These are phyloP conservation scores for Carcina quercana DNA, from an alignment of 2,888 invertebrate genomes.

Conservation along the genomic window DNA sequence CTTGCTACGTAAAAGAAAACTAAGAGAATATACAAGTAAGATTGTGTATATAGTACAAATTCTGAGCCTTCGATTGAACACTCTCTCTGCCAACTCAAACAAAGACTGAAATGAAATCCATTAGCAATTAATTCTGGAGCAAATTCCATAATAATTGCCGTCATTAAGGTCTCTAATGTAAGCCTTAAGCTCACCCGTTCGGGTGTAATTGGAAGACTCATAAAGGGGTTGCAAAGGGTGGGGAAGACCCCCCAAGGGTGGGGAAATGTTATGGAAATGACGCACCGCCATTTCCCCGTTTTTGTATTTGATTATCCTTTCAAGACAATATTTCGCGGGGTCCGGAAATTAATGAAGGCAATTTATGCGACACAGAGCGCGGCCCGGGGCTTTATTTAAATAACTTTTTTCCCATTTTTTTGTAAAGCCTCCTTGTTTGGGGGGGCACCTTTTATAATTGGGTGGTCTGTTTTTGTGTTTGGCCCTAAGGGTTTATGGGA, in stretches of 20 bases:
- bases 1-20: no score
- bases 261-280: constrained; percentile 71
- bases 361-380: constrained; percentile 69
- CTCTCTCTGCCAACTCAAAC: no score
- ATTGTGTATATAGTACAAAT: no score
- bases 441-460: constrained; percentile 64
- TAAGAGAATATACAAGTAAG: no score
- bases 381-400: constrained; percentile 67
- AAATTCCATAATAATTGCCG: constrained; percentile 44
- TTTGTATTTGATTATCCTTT: constrained; percentile 75
- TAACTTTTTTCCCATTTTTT: constrained; percentile 54
- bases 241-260: constrained; percentile 40
- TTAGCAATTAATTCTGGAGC: no score
- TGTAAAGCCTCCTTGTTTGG: constrained; percentile 49
- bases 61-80: no score
- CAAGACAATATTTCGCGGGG: constrained; percentile 73
- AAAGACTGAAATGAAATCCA: no score
- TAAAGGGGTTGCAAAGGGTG: constrained; percentile 55
- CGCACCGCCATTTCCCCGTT: constrained; percentile 72
- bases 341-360: constrained; percentile 73
- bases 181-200: constrained; percentile 64
- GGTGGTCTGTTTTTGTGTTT: constrained; percentile 41
- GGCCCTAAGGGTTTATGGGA: constrained; percentile 41
- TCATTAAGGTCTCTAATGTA: constrained; percentile 51
- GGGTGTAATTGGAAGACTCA: constrained; percentile 68